Conservation (phyloP, 2,113 vertebrate genomes). For the Dicerorhinus sumatrensis region DNA sequence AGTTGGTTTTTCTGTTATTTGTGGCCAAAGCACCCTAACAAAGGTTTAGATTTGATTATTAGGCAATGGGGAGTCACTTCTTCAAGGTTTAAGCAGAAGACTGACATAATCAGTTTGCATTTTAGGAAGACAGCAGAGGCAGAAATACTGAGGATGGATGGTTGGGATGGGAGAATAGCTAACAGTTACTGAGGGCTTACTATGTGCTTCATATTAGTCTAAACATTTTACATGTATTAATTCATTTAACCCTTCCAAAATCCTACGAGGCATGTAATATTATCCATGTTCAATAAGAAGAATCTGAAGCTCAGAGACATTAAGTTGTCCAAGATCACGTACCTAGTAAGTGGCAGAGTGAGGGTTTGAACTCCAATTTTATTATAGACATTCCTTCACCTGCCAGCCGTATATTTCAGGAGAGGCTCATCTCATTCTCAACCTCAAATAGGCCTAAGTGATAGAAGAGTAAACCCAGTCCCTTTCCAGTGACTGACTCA, state of each 20-base stretch:
- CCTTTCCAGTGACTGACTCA: not conserved
- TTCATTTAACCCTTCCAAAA: constrained; percentile 7
- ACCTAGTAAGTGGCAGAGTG: not conserved
- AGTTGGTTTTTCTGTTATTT: not conserved
- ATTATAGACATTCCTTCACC: not conserved
- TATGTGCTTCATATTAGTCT: not conserved
- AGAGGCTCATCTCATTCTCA: not conserved
- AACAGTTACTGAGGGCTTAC: not conserved
- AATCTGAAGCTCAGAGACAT: not conserved
- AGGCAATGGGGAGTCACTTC: not conserved
- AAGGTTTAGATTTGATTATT: not conserved
- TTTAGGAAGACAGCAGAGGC: not conserved
- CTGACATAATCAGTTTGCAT: not conserved
- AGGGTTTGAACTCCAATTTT: not conserved
- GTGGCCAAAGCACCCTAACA: not conserved
- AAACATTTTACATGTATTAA: not conserved
- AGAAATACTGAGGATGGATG: not conserved
- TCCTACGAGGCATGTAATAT: not conserved
- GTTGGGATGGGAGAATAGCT: not conserved
- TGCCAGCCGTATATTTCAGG: not conserved
- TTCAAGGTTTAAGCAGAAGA: not conserved
- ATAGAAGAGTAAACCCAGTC: not conserved
- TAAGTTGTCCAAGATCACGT: not conserved
- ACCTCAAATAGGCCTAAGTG: not conserved
- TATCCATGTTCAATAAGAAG: not conserved